Conservation (phyloP, 1,140 invertebrate species). For the Lepidurus apus region DNA sequence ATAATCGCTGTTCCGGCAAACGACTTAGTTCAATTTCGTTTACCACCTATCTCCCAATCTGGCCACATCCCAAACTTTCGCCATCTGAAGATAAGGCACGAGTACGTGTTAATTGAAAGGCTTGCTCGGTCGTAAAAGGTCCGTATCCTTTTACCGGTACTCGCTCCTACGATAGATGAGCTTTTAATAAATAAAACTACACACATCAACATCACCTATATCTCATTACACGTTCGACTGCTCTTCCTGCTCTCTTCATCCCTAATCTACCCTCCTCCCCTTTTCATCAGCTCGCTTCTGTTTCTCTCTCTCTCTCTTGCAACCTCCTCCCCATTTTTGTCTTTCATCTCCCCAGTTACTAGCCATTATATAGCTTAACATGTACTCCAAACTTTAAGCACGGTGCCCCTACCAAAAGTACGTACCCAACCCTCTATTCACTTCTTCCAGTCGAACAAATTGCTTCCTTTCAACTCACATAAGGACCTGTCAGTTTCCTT, state of each 20-base stretch:
- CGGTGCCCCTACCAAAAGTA: not conserved
- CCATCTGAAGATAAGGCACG: not conserved
- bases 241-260: not conserved
- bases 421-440: not conserved
- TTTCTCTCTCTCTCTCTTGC: not conserved
- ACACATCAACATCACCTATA: slow-evolving; percentile 22
- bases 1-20: too few relatives aligned
- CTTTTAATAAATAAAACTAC: not conserved
- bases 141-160: not conserved
- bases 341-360: not conserved
- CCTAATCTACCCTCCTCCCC: not conserved
- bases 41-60: not conserved
- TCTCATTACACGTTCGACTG: slow-evolving; percentile 10
- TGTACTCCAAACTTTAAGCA: not conserved
- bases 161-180: not conserved
- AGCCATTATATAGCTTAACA: not conserved
- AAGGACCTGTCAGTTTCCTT: slow-evolving; percentile 15
- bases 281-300: not conserved
- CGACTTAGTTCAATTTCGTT: not conserved
- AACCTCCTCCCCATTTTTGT: not conserved
- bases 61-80: not conserved
- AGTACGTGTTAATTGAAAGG: not conserved
- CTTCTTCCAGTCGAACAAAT: slow-evolving; percentile 15
- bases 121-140: not conserved
- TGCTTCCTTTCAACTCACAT: slow-evolving; percentile 22